Conservation (phyloP, 2,113 vertebrate genomes). For the Poecile atricapillus region DNA sequence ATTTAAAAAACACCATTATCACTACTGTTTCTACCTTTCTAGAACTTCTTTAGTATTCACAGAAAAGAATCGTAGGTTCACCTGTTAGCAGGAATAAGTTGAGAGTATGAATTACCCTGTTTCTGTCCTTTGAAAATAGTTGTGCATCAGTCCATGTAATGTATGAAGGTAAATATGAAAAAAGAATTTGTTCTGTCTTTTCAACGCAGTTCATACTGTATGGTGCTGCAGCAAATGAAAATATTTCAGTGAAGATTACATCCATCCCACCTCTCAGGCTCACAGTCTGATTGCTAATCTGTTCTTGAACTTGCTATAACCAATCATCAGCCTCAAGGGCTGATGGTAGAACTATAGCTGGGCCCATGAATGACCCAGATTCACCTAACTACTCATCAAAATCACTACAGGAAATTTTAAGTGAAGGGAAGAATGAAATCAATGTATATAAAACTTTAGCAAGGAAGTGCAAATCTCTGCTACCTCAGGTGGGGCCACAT, state of each 20-base stretch:
- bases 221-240: background rate
- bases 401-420: background rate
- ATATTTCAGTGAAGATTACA: background rate
- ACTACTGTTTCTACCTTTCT: background rate
- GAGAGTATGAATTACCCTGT: background rate
- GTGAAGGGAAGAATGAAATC: background rate
- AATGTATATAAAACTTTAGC: background rate
- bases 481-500: background rate
- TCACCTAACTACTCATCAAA: background rate
- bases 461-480: background rate
- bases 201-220: background rate
- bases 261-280: background rate
- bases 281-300: background rate
- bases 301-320: background rate
- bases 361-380: background rate
- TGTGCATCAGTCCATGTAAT: background rate
- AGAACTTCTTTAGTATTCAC: background rate
- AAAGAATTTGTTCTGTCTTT: background rate
- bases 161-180: background rate
- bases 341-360: background rate
- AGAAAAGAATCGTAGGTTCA: background rate
- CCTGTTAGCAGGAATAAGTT: background rate
- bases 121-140: background rate
- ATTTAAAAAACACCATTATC: background rate
- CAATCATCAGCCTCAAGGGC: background rate